Percentiles rank a stretch among this genome's conserved stretches.
These are phyloP conservation scores for Rhincodon typus DNA, from an alignment of 2,797 vertebrate species.

Conservation along the genomic window DNA sequence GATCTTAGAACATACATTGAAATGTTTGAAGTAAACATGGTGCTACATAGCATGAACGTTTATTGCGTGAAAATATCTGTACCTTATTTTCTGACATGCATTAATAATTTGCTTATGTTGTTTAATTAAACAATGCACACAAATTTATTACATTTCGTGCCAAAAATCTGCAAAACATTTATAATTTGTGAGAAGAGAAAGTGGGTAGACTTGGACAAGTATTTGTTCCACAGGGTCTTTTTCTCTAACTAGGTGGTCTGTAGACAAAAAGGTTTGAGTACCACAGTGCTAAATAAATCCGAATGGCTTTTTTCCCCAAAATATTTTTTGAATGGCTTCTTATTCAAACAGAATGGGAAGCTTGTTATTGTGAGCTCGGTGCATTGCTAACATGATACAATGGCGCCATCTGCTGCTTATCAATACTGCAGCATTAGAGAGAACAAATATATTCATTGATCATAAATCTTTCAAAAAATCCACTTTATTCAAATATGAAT, in stretches of 20 bases:
- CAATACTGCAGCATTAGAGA: neutral
- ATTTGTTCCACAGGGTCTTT: no score
- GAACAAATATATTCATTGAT: neutral
- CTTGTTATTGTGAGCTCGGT: neutral
- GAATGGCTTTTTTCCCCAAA: no score
- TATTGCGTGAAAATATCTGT: neutral
- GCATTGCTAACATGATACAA: neutral
- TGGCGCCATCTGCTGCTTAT: constrained; percentile 19
- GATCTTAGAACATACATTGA: no score
- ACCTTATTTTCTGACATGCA: neutral
- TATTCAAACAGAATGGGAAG: no score
- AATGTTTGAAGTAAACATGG: no score
- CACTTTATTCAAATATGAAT: neutral
- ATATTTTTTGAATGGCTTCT: no score
- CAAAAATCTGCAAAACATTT: neutral
- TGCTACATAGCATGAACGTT: no score
- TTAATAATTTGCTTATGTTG: no score
- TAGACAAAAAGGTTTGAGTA: neutral
- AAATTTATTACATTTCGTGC: neutral
- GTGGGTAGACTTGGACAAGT: no score
- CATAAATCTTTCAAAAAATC: neutral
- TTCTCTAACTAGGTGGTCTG: no score
- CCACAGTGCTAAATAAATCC: neutral
- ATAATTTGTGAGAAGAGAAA: neutral
- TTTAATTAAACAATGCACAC: neutral